phyloP scores from a whole-genome alignment of 2,797 vertebrate species.

The Sciaenops ocellatus region DNA sequence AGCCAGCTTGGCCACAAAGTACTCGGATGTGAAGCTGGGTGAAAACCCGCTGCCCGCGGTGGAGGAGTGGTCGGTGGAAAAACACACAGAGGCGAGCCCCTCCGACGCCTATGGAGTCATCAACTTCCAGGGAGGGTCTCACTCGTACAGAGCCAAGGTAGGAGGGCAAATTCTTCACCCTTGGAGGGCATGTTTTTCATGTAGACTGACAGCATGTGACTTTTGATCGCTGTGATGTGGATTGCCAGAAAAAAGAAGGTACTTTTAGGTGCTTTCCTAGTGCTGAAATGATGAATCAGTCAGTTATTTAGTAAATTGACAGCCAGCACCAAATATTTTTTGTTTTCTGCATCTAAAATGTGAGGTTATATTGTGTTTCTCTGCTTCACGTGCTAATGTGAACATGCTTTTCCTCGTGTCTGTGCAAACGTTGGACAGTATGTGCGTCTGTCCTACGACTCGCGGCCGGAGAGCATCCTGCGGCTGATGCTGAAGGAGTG shows the following conservation, averaged over 20 bases:
- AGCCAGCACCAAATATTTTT: too few species aligned
- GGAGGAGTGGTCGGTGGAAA: constrained; percentile 98
- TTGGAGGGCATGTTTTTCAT: neutral
- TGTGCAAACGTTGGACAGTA: constrained; percentile 84
- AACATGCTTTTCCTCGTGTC: constrained; percentile 4
- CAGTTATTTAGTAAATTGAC: too few species aligned
- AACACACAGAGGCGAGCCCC: constrained; percentile 96
- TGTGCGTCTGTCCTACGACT: constrained; percentile 93
- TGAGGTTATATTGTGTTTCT: neutral
- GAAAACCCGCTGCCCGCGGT: constrained; percentile 84
- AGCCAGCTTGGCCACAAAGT: constrained; percentile 95
- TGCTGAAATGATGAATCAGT: neutral
- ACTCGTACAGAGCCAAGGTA: constrained; percentile 99
- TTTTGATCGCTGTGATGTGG: neutral
- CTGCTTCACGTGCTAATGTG: neutral
- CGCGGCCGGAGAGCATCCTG: constrained; percentile 93
- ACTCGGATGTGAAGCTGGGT: constrained; percentile 97
- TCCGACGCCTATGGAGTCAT: constrained; percentile 97
- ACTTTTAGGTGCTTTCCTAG: neutral
- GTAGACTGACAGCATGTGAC: neutral
- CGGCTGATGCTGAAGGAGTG: constrained; percentile 98
- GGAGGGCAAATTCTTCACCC: constrained; percentile 12
- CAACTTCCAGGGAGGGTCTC: constrained; percentile 99
- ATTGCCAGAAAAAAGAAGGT: neutral
- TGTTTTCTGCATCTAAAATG: neutral